Evolutionary conservation across 2,797 vertebrate species (phyloP), one percentile per base, ranked within the genome.

Genomic region (Notoglanidium macrostoma): DNA sequence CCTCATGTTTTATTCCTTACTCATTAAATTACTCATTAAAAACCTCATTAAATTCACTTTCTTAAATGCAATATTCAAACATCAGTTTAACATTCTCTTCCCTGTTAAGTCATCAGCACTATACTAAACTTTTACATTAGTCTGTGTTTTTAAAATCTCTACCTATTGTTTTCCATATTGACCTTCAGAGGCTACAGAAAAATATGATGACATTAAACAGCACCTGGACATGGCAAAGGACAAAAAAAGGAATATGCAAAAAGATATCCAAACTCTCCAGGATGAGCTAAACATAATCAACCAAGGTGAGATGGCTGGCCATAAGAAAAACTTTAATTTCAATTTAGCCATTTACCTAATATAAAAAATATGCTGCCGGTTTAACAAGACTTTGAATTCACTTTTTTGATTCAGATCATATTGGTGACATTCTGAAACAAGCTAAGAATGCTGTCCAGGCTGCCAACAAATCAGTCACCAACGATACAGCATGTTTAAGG

Each of bases 231-330:
- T 87, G 0, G 85, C 94, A n/a, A 92, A 91, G 14, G 85, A 90
- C 23, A 96, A 96, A 94, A 93, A 90, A 44, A 92, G 92, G 32
- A 29, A 79, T 0, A 84, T 97, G 87, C 90, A 91, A 29, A 84
- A 35, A 46, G 91, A 94, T 70, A 84, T 97, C 32, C 90, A 93
- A 7, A 65, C 89, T 26, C 55, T 94, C 68, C 86, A 78, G 0
- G 87, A 92, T 21, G 87, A 94, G n/a, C 93, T 98, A 44, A 92
- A 76, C 0, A 86, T 92, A 44, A 96, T 97, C 89, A 94, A 91
- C 85, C 93, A 94, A 96, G 97, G 97, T 97, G 9, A 88, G 74
- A 81, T 63, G 21, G 44, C 78, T 81, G 57, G 23, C 57, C 0
- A 32, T 35, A 23, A 12, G 19, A 32, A n/a, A 8, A 51, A 15